A percentile compares a stretch with the other conserved stretches of the same genome.
Evolutionary conservation across 1,140 invertebrate genomes (phyloP).

Genomic region (Neotoxoptera formosana): DNA sequence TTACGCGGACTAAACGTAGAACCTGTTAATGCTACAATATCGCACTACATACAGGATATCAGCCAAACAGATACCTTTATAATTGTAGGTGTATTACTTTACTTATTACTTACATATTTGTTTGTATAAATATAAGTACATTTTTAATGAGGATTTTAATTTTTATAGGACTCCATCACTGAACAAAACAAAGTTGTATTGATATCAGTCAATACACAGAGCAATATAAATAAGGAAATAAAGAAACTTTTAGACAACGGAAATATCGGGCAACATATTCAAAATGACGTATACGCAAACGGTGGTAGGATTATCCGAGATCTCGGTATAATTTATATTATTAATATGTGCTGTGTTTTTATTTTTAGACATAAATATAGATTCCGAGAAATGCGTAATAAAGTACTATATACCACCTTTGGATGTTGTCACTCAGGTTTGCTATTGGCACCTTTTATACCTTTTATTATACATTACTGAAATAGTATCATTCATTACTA

Average conservation of each 20-base stretch:
- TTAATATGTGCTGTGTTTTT: background rate
- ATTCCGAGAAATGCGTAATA: background rate
- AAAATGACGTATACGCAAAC: background rate
- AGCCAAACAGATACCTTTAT: slow-evolving; percentile 41
- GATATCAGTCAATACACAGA: slow-evolving; percentile 33
- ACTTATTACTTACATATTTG: background rate
- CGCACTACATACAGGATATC: background rate
- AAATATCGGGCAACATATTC: background rate
- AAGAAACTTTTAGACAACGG: background rate
- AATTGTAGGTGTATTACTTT: background rate
- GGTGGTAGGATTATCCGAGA: background rate
- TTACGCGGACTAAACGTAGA: background rate
- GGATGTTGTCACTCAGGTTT: slow-evolving; percentile 18
- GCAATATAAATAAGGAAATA: slow-evolving; percentile 35
- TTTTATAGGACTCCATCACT: slow-evolving; percentile 45
- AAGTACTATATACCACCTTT: background rate
- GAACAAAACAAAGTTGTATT: slow-evolving; percentile 24
- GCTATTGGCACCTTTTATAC: background rate
- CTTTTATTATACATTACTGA: too few relatives aligned
- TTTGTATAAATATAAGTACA: background rate
- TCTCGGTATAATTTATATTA: background rate
- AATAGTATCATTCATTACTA: background rate
- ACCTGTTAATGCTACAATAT: background rate
- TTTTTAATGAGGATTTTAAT: background rate
- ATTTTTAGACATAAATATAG: background rate